Evolutionary conservation across 2,113 vertebrate species (phyloP).

Genomic region (Coturnix japonica): DNA sequence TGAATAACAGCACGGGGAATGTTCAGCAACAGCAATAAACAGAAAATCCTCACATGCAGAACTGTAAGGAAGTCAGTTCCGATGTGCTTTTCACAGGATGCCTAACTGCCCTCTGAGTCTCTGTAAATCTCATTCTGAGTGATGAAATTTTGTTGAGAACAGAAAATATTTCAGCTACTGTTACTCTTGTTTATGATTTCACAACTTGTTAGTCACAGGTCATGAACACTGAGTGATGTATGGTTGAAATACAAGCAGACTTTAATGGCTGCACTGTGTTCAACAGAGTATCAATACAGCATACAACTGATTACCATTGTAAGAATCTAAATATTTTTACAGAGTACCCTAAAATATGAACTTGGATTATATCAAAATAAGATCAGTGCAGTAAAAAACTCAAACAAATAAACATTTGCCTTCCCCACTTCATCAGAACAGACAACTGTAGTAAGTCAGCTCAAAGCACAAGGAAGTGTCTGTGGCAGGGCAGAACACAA

Average conservation of each 20-base stretch:
- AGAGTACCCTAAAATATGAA: background rate
- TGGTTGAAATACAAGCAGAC: background rate
- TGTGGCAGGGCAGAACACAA: background rate
- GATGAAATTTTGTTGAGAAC: background rate
- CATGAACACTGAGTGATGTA: background rate
- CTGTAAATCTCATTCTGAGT: background rate
- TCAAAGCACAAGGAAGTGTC: background rate
- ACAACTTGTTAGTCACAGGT: background rate
- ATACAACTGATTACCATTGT: background rate
- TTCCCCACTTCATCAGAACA: background rate
- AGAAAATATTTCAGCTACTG: background rate
- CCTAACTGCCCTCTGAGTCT: too few species aligned
- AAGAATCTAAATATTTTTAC: background rate
- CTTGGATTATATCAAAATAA: background rate
- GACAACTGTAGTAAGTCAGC: background rate
- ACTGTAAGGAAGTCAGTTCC: background rate
- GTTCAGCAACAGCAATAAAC: background rate
- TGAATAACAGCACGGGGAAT: rapidly evolving
- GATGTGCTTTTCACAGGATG: background rate
- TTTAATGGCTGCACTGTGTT: background rate
- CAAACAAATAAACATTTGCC: background rate
- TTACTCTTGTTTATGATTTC: background rate
- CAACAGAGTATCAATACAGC: background rate
- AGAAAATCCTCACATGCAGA: background rate
- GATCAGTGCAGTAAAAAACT: background rate